phyloP scores from a whole-genome alignment of 2,797 vertebrate species.

The Florisuga fusca region DNA sequence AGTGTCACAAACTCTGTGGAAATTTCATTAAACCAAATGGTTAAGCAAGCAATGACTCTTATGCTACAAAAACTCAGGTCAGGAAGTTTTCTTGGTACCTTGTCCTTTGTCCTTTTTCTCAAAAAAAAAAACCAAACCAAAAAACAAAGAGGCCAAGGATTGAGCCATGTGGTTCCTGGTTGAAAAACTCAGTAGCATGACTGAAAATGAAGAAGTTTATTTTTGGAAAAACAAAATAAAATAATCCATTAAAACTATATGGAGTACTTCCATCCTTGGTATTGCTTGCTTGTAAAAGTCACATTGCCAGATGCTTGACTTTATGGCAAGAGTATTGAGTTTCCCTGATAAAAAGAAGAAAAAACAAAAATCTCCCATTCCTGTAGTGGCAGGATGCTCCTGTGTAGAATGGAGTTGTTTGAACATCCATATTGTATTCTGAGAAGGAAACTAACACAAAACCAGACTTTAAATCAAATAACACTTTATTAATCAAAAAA shows the following conservation, averaged over 20 bases:
- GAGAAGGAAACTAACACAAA: not conserved
- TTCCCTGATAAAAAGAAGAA: not conserved
- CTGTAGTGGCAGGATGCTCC: not conserved
- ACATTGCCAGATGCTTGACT: not conserved
- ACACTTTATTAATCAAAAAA: not conserved
- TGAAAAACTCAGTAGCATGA: not conserved
- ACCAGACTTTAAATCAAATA: not conserved
- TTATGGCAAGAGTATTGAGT: not conserved
- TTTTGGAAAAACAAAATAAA: not conserved
- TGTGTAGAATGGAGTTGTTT: not conserved
- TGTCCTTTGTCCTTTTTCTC: not conserved
- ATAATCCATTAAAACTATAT: not conserved
- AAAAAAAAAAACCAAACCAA: not conserved
- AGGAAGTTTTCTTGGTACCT: not conserved
- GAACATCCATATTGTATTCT: not conserved
- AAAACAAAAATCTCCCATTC: not conserved
- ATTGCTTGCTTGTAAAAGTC: not conserved
- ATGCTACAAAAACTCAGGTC: not conserved
- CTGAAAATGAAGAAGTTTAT: not conserved
- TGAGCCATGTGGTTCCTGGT: fast-evolving
- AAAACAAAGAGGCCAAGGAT: not conserved
- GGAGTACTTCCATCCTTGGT: not conserved
- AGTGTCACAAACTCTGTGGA: not conserved
- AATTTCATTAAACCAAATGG: not conserved
- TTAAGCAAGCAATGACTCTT: not conserved